Evolutionary conservation across 2,797 vertebrate genomes (phyloP).

Genomic region (Liasis olivaceus): DNA sequence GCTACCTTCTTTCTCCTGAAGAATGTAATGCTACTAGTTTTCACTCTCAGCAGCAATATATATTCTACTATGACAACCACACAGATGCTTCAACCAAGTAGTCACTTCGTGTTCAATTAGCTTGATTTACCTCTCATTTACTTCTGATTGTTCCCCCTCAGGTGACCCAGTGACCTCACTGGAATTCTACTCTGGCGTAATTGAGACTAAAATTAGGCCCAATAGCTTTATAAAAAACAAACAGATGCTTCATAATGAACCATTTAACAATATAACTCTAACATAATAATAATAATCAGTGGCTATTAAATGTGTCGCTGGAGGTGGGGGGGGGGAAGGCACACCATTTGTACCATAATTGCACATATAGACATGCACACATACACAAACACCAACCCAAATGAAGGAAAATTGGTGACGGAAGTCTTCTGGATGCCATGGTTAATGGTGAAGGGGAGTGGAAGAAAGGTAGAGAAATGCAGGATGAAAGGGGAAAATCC

Average conservation of each 20-base stretch:
- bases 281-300: slow-evolving; percentile 13
- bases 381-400: not conserved
- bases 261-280: slow-evolving; percentile 11
- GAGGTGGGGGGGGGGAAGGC: not conserved
- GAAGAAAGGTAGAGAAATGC: not conserved
- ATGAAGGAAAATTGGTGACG: not conserved
- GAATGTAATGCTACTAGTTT: not conserved
- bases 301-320: slow-evolving; percentile 23
- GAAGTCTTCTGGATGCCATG: not conserved
- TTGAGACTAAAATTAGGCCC: slow-evolving; percentile 33
- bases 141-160: slow-evolving; percentile 5
- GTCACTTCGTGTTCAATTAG: slow-evolving; percentile 21
- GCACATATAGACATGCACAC: not conserved
- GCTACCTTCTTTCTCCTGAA: not conserved
- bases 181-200: slow-evolving; percentile 32
- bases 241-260: not conserved
- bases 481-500: not conserved
- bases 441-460: not conserved
- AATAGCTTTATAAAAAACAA: slow-evolving; percentile 16
- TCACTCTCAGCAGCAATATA: not conserved
- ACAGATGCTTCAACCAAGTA: slow-evolving; percentile 16
- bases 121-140: slow-evolving; percentile 42
- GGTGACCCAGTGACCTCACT: not conserved
- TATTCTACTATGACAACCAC: not conserved
- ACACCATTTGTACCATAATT: not conserved